These are phyloP conservation scores for Melanotaenia nigrans DNA, from an alignment of 2,797 vertebrate genomes.

Conservation along the genomic window DNA sequence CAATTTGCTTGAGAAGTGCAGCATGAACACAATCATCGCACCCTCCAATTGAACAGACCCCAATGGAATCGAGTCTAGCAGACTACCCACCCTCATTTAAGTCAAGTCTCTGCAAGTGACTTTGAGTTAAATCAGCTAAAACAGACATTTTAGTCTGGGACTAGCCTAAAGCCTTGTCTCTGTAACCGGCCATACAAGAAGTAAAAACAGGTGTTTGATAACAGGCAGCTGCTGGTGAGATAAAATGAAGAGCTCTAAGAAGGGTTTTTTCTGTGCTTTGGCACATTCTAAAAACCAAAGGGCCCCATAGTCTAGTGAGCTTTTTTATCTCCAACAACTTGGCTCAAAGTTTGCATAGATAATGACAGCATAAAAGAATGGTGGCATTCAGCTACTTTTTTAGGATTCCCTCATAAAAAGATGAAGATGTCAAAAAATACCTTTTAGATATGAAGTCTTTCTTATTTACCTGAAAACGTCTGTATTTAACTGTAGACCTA, in stretches of 20 bases:
- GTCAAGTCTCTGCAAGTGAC: no score
- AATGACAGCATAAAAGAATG: conserved; percentile 16
- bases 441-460: not conserved
- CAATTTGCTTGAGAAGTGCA: no score
- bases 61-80: not conserved
- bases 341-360: conserved; percentile 4
- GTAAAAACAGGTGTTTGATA: not conserved
- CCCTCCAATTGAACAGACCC: not conserved
- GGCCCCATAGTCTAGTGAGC: not conserved
- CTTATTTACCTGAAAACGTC: conserved; percentile 9
- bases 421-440: not conserved
- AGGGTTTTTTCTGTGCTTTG: not conserved
- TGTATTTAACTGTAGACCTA: conserved; percentile 6
- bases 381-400: not conserved
- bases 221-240: not conserved
- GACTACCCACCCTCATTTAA: no score
- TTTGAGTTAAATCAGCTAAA: no score
- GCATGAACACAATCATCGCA: no score
- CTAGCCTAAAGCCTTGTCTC: no score
- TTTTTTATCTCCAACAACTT: conserved; percentile 11
- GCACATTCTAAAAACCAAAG: not conserved
- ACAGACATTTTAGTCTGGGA: no score
- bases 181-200: not conserved
- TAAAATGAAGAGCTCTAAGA: conserved; percentile 4
- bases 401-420: not conserved